These are phyloP conservation scores for Siniperca obscura DNA, from an alignment of 2,797 vertebrate genomes.

Conservation along the genomic window DNA sequence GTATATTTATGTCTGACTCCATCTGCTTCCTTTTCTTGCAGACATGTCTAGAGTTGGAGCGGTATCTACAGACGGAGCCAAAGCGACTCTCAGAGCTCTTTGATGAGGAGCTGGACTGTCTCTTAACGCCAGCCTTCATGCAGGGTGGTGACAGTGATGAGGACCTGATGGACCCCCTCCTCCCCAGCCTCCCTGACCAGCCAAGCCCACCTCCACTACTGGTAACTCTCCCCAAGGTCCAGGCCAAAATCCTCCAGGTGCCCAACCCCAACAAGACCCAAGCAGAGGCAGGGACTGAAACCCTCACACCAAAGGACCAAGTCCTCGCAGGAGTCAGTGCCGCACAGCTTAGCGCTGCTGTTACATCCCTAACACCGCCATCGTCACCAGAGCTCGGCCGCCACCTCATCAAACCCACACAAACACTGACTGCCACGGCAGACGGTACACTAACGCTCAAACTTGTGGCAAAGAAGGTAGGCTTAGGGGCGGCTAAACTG, in stretches of 20 bases:
- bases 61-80: conserved; percentile 95
- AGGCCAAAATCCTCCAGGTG: conserved; percentile 83
- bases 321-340: conserved; percentile 83
- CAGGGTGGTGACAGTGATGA: conserved; percentile 87
- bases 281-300: conserved; percentile 51
- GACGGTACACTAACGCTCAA: conserved; percentile 93
- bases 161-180: conserved; percentile 88
- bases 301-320: conserved; percentile 82
- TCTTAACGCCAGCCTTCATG: conserved; percentile 89
- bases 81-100: conserved; percentile 92
- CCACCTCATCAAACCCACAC: conserved; percentile 92
- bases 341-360: conserved; percentile 93
- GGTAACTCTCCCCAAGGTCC: conserved; percentile 89
- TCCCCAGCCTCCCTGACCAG: conserved; percentile 86
- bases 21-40: conserved; percentile 74
- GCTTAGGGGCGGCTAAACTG: conserved; percentile 88
- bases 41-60: conserved; percentile 95
- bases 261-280: conserved; percentile 64
- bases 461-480: conserved; percentile 92
- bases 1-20: conserved; percentile 39
- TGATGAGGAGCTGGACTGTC: conserved; percentile 92
- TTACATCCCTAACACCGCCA: conserved; percentile 94
- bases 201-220: conserved; percentile 86
- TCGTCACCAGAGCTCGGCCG: conserved; percentile 96
- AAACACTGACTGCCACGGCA: conserved; percentile 89